Evolutionary conservation across 2,888 invertebrate species (phyloP).

Genomic region (Dicroscelio sp.): DNA sequence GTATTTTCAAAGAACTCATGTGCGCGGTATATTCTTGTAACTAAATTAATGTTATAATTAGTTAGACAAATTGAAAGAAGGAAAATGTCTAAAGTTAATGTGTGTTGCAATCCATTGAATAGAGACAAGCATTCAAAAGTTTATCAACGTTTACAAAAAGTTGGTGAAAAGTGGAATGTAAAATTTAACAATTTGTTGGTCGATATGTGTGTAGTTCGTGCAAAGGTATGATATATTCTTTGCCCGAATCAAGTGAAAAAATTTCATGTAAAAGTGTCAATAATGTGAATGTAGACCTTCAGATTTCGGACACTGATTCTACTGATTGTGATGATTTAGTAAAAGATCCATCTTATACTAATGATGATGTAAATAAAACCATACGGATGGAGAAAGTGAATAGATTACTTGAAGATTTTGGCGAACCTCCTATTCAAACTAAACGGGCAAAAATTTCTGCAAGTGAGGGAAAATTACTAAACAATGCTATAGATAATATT

Average conservation of each 20-base stretch:
- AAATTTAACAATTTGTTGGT: conserved; percentile 35
- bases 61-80: neutral
- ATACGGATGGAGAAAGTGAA: conserved; percentile 16
- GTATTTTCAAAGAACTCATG: too few relatives aligned
- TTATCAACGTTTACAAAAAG: conserved; percentile 17
- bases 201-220: conserved; percentile 27
- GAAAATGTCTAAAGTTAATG: conserved; percentile 9
- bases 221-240: conserved; percentile 44
- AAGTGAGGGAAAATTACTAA: neutral
- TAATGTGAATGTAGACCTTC: neutral
- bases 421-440: conserved; percentile 16
- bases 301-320: too few relatives aligned
- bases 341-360: conserved; percentile 31
- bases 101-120: conserved; percentile 16
- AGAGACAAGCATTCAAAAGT: neutral
- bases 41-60: too few relatives aligned
- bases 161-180: neutral
- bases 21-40: too few relatives aligned
- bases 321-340: conserved; percentile 13
- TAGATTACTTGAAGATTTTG: conserved; percentile 24
- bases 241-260: conserved; percentile 10
- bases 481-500: too few relatives aligned
- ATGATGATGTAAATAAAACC: neutral
- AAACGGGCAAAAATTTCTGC: conserved; percentile 10
- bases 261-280: conserved; percentile 2